A percentile compares a stretch with the other conserved stretches of the same genome.
Conservation (phyloP, 2,888 invertebrate species). For the Idaea biselata region DNA sequence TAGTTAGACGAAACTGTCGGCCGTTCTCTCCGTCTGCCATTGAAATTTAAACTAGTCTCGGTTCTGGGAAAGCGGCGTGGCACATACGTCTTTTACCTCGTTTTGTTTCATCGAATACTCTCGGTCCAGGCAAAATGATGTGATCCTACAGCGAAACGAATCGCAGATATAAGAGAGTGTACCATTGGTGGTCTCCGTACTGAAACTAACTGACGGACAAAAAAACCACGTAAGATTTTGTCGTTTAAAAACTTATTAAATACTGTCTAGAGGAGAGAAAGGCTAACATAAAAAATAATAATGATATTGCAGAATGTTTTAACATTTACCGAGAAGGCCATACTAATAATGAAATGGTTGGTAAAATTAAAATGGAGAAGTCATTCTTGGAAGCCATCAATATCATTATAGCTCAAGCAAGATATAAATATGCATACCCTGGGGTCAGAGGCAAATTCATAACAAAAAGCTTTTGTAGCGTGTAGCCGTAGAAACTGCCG, state of each 20-base stretch:
- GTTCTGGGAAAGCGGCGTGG: slow-evolving; percentile 60
- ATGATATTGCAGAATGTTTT: slow-evolving; percentile 5
- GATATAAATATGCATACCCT: slow-evolving; percentile 19
- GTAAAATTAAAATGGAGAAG: slow-evolving; percentile 15
- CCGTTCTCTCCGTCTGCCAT: slow-evolving; percentile 69
- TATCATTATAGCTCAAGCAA: slow-evolving; percentile 16
- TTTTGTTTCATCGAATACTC: slow-evolving; percentile 55
- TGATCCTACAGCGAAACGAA: slow-evolving; percentile 37
- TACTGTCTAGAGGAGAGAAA: background rate
- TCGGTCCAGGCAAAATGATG: slow-evolving; percentile 50
- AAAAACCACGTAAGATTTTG: background rate
- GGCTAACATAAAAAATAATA: background rate
- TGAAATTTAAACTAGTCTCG: slow-evolving; percentile 74
- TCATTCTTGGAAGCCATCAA: slow-evolving; percentile 42
- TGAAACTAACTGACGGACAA: background rate
- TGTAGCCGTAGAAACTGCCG: slow-evolving; percentile 33
- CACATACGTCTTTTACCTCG: slow-evolving; percentile 41
- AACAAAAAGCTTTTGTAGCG: slow-evolving; percentile 43
- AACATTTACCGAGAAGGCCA: slow-evolving; percentile 7
- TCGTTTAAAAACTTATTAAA: background rate
- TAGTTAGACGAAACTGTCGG: slow-evolving; percentile 69
- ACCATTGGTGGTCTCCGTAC: slow-evolving; percentile 21
- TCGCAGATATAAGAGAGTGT: slow-evolving; percentile 30
- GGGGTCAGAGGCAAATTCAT: slow-evolving; percentile 57
- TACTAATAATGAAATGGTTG: slow-evolving; percentile 11